Conservation (phyloP, 2,113 vertebrate genomes). For the Talpa occidentalis region DNA sequence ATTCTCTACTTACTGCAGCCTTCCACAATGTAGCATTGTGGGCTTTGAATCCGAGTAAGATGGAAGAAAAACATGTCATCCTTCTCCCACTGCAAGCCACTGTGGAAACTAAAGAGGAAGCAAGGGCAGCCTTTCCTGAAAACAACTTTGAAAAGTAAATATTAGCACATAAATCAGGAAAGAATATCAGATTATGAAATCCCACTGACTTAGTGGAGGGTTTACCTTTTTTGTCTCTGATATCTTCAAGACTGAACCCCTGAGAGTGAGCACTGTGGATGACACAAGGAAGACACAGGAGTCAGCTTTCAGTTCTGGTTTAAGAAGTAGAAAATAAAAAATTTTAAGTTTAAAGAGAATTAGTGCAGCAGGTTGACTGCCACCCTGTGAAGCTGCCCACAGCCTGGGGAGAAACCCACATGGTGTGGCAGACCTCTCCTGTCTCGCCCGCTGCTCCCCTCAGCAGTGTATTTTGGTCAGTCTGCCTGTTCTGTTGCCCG, state of each 20-base stretch:
- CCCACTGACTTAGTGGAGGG: background rate
- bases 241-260: background rate
- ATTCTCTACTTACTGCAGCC: background rate
- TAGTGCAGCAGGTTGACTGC: no score
- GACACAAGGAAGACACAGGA: background rate
- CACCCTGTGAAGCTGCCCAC: no score
- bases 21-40: background rate
- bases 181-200: background rate
- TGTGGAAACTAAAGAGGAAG: background rate
- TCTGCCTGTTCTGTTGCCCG: no score
- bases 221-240: background rate
- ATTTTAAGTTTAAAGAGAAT: background rate
- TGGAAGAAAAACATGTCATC: background rate
- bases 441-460: no score
- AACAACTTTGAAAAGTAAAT: background rate
- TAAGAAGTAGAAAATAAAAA: background rate
- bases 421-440: no score
- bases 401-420: no score
- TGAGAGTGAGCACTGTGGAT: background rate
- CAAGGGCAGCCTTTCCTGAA: background rate
- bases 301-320: background rate
- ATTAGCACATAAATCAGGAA: background rate
- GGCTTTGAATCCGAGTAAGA: background rate
- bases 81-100: background rate
- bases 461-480: no score